Evolutionary conservation across 2,888 invertebrate genomes (phyloP), one percentile per base, ranked within the genome.

Genomic region (Incurvaria masculella): DNA sequence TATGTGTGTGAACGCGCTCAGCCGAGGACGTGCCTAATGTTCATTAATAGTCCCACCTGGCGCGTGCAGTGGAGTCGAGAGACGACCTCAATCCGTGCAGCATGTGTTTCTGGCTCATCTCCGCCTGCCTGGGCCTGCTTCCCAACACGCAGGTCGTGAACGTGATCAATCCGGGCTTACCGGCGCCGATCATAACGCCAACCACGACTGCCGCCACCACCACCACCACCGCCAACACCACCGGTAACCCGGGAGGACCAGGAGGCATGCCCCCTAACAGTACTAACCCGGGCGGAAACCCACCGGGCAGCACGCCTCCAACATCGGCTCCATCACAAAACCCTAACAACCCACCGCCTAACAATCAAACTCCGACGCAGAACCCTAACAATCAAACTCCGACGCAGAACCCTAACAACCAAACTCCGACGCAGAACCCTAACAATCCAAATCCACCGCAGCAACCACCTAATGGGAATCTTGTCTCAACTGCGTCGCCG

Each of bases 21-120:
- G 33, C 33, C 66, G 71, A 73, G 69, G 67, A 66, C 66, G 65
- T 64, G 72, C 73, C 72, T 72, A 73, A 72, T 68, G 62, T 64
- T 53, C 52, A 57, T 59, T 62, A 64, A 64, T 62, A 65, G 65
- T 60, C 61, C 59, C 60, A 59, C 62, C 55, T 59, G 59, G 53
- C 57, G 53, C 59, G 55, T 14, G 18, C 50, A 21, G 44, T 42
- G 48, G 46, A 42, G 56, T 52, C 18, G 16, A 11, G 6, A 39
- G 21, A 8, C 20, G 21, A 42, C 6, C 17, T 21, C 18, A 20
- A 3, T 43, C 21, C 6, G 21, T 11, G n/a, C 47, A 52, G 45
- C 14, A 79, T 79, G 79, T 79, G 79, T 62, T 57, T 79, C 56
- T 79, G 79, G 79, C 61, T 79, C 51, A 55, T 79, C 50, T 76